These are phyloP conservation scores for Rotaria sp. DNA, from an alignment of 2,888 invertebrate species.

Conservation along the genomic window DNA sequence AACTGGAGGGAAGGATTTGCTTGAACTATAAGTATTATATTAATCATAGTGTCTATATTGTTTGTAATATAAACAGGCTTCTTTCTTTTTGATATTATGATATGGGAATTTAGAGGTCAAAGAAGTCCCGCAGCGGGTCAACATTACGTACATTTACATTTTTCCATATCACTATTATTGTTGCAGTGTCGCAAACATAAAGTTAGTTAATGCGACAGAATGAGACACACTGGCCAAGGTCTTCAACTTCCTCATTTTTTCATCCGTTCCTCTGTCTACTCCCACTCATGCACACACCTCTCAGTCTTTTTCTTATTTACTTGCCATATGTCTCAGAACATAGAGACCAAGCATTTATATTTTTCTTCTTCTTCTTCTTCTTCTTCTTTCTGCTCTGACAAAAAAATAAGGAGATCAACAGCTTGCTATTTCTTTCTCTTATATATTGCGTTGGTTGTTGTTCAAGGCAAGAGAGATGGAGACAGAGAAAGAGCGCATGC, in stretches of 20 bases:
- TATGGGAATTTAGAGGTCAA: neutral
- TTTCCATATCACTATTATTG: neutral
- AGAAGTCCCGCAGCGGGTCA: neutral
- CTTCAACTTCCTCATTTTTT: neutral
- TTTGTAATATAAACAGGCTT: neutral
- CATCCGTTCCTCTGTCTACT: neutral
- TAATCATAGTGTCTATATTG: neutral
- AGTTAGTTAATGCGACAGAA: neutral
- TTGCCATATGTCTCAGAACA: constrained; percentile 11
- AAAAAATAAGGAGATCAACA: neutral
- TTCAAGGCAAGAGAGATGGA: neutral
- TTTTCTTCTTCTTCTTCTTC: neutral
- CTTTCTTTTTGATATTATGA: neutral
- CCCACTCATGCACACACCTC: neutral
- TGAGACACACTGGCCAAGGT: neutral
- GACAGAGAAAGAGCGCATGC: too few species aligned
- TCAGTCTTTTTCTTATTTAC: neutral
- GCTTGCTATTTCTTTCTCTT: neutral
- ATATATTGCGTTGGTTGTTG: neutral
- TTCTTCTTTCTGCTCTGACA: neutral
- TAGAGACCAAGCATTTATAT: neutral
- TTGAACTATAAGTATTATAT: neutral
- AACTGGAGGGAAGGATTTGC: neutral
- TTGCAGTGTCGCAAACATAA: neutral
- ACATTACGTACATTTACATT: neutral